Percentiles rank a stretch among this genome's conserved stretches.
Conservation (phyloP, 2,888 invertebrate species). For the Opisthograptis luteolata region DNA sequence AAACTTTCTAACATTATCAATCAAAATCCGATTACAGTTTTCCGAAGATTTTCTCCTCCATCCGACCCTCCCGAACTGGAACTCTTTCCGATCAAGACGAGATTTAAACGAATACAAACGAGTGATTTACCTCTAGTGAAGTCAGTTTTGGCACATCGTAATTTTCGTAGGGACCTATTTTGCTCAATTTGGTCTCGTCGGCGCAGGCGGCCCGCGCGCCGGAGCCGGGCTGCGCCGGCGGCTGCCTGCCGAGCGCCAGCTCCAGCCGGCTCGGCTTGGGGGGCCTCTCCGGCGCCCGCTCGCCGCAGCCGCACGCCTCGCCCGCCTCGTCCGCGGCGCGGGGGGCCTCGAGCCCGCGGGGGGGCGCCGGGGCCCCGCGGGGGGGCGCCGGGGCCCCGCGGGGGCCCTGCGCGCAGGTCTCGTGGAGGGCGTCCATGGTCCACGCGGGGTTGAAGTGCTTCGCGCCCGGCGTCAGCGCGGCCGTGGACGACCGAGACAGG, state of each 20-base stretch:
- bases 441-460: conserved; percentile 83
- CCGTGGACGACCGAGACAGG: conserved; percentile 87
- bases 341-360: too few species aligned
- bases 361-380: too few species aligned
- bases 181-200: conserved; percentile 48
- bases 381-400: too few species aligned
- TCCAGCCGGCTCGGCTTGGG: conserved; percentile 79
- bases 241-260: conserved; percentile 61
- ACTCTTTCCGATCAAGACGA: too few species aligned
- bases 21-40: too few species aligned
- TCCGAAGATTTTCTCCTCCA: too few species aligned
- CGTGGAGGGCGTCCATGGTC: conserved; percentile 78
- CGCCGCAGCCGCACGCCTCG: conserved; percentile 53
- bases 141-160: conserved; percentile 90
- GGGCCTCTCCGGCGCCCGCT: conserved; percentile 84
- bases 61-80: too few species aligned
- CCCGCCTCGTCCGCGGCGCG: too few species aligned
- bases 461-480: conserved; percentile 78
- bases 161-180: conserved; percentile 88
- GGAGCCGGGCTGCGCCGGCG: conserved; percentile 50
- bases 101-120: too few species aligned
- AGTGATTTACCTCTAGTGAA: conserved; percentile 78
- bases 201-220: conserved; percentile 48
- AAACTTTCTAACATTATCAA: too few species aligned
- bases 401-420: conserved; percentile 40